phyloP scores from a whole-genome alignment of 2,888 invertebrate species.

The Hipparchia semele region DNA sequence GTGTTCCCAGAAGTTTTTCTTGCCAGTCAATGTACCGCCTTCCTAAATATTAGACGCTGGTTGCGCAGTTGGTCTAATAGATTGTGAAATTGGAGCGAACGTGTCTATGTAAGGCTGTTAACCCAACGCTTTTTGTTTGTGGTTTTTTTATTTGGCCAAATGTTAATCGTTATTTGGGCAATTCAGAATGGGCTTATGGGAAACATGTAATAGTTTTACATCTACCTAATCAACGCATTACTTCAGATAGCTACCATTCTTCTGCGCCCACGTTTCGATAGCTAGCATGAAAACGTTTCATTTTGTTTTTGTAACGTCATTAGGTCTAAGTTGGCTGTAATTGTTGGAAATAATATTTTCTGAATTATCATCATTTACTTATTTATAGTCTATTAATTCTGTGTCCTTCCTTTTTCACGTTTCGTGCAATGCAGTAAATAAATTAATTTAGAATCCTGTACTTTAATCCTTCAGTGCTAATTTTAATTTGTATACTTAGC shows the following conservation, averaged over 20 bases:
- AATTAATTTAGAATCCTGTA: too few species aligned
- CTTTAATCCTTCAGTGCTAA: too few species aligned
- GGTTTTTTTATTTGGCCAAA: slow-evolving; percentile 33
- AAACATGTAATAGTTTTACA: slow-evolving; percentile 11
- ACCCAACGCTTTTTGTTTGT: slow-evolving; percentile 25
- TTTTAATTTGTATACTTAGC: too few species aligned
- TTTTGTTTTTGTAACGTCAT: not conserved
- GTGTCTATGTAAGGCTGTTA: slow-evolving; percentile 42
- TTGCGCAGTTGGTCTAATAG: slow-evolving; percentile 45
- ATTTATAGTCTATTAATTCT: too few species aligned
- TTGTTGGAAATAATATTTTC: too few species aligned
- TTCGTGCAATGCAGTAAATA: too few species aligned
- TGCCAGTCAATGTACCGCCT: not conserved
- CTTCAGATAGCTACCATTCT: not conserved
- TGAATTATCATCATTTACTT: too few species aligned
- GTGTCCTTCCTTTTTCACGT: too few species aligned
- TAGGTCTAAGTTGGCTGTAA: not conserved
- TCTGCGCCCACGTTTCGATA: not conserved
- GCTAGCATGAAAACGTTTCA: not conserved
- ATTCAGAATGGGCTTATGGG: slow-evolving; percentile 23
- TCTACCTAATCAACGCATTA: not conserved
- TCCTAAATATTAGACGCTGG: slow-evolving; percentile 16
- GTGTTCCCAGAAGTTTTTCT: not conserved
- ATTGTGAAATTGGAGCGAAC: slow-evolving; percentile 46
- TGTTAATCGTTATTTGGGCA: slow-evolving; percentile 26